Evolutionary conservation across 2,113 vertebrate genomes (phyloP), one percentile per base, ranked within the genome.

Genomic region (Probosciger aterrimus): DNA sequence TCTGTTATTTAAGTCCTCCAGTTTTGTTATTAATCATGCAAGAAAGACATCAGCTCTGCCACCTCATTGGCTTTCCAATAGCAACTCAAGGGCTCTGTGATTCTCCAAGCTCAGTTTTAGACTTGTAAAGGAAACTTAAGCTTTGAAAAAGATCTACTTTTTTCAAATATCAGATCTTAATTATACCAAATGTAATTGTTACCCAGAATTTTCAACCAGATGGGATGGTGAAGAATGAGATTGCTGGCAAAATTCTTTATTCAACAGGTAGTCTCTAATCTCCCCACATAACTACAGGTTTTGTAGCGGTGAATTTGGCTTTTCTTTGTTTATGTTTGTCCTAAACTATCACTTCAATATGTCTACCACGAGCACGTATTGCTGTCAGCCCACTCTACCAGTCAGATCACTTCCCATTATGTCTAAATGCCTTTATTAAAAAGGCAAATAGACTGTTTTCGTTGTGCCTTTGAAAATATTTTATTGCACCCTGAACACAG

Each of bases 211-310:
- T 89, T 89, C 18, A 20, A 5, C 5, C 9, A 83, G 44, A 17
- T 46, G 19, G 4, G 9, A 44, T 47, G 15, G 5, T 59, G 30
- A 84, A 78, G 16, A 60, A 69, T 80, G 69, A 11, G 2, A 2
- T 46, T 79, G 37, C 30, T 75, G 25, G 7, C 13, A 89, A 82
- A 73, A 85, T 41, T 82, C 6, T 30, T 67, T 80, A 50, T 53
- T 88, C 20, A 83, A 35, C 18, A 74, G 14, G 10, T 53, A 55
- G 46, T 62, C 7, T 63, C 7, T 62, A 39, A 47, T 43, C 4
- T 3, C 5, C 3, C 2, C 7, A 9, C 22, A 27, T 5, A 75
- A 10, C 3, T 0, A 1, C 22, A 3, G 1, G 7, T 60, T 83
- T 65, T 67, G 1, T 52, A 76, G 68, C 25, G 43, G 8, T 55